These are phyloP conservation scores for Etheostoma cragini DNA, from an alignment of 2,113 vertebrate genomes.

Conservation along the genomic window DNA sequence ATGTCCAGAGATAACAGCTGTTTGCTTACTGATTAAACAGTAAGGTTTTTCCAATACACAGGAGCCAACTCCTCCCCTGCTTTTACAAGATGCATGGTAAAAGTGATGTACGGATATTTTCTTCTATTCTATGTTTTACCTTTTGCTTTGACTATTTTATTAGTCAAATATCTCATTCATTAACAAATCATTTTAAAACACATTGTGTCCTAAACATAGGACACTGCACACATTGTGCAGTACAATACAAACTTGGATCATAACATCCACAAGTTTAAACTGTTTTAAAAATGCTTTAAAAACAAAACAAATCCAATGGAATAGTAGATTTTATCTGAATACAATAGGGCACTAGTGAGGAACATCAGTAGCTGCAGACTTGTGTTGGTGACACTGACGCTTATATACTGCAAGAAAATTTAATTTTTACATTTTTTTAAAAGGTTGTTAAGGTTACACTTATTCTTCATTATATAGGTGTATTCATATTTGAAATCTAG, in stretches of 20 bases:
- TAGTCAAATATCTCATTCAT: not conserved
- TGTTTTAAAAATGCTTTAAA: not conserved
- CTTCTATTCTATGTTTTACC: not conserved
- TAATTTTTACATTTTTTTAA: no score
- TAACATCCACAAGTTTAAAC: not conserved
- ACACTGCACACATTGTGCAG: no score
- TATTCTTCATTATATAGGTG: no score
- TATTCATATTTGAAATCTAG: no score
- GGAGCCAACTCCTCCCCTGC: not conserved
- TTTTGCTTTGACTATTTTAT: not conserved
- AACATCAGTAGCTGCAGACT: not conserved
- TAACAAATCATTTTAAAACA: conserved; percentile 6
- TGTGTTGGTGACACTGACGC: no score
- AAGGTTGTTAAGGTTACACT: no score
- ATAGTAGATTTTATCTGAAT: not conserved
- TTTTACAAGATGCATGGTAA: conserved; percentile 3
- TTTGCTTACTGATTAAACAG: not conserved
- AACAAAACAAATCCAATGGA: no score
- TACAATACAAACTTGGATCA: not conserved
- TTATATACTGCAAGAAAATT: no score
- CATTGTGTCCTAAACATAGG: not conserved
- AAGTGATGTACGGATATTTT: not conserved
- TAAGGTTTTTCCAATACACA: not conserved
- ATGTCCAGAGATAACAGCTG: not conserved
- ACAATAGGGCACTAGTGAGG: not conserved